Evolutionary conservation across 1,140 invertebrate species (phyloP).

Genomic region (Drosophila ficusphila): DNA sequence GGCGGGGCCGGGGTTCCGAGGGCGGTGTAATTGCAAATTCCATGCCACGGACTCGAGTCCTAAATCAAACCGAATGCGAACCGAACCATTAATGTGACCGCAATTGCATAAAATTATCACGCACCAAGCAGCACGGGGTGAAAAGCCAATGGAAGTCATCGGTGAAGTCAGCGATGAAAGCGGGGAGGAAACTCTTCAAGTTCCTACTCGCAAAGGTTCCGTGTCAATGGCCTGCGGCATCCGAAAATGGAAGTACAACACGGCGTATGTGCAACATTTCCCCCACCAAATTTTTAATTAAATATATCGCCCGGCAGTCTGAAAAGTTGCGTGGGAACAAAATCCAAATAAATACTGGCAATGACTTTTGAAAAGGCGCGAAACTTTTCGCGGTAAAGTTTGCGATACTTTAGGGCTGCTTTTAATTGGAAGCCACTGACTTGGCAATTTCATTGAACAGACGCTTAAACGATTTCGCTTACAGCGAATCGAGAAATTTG

Average conservation of each 20-base stretch:
- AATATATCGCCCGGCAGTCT: conserved; percentile 26
- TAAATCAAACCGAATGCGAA: conserved; percentile 76
- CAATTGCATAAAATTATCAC: conserved; percentile 77
- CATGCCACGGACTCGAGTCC: conserved; percentile 61
- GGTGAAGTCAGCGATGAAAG: background rate
- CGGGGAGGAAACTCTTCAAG: background rate
- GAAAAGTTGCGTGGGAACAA: conserved; percentile 41
- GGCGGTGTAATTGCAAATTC: conserved; percentile 70
- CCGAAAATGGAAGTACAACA: conserved; percentile 1
- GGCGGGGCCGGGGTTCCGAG: conserved; percentile 11
- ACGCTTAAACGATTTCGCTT: conserved; percentile 7
- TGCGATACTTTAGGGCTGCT: conserved; percentile 25
- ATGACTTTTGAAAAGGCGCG: conserved; percentile 50
- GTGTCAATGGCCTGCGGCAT: conserved; percentile 14
- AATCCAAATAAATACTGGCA: conserved; percentile 49
- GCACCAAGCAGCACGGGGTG: conserved; percentile 22
- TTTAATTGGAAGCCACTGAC: conserved; percentile 66
- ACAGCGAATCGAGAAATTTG: conserved; percentile 12
- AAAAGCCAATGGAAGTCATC: background rate
- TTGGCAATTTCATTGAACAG: conserved; percentile 35
- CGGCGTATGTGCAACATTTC: conserved; percentile 52
- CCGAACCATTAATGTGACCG: conserved; percentile 74
- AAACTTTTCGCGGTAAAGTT: conserved; percentile 43
- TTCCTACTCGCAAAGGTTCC: conserved; percentile 1
- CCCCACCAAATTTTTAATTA: conserved; percentile 36